Base-by-base conservation (phyloP, 2,113 vertebrate genomes). In the Neogobius melanostomus region DNA sequence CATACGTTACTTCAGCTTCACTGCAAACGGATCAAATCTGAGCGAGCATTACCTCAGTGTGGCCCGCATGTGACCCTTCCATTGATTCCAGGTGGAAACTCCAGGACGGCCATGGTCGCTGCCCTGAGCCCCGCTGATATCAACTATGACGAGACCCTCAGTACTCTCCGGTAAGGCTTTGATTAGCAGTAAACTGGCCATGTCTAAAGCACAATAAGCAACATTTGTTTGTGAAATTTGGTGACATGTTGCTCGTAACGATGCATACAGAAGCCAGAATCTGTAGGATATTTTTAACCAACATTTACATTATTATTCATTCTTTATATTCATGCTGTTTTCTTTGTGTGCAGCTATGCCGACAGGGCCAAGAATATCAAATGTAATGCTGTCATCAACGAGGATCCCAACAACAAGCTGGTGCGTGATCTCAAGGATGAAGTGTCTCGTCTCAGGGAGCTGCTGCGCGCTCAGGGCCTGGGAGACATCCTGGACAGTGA, bases 401-500 rank as follows among this genome's bases (percentile, higher is more conserved):
- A 99, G 36, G 98, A 99, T 87, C 98, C 98, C 82, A 99, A 99
- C 16, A 95, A 95, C 85, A 98, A 97, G 82, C 89, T 99, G 87
- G 97, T 99, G 88, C 92, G 98, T 17, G 98, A 99, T 45, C 90
- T 99, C 71, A 99, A 99, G 85, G 97, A 99, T 73, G 98, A 99
- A 90, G 98, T 99, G 52, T 88, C 94, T 0, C 92, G 98, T 15
- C 92, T 99, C 46, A 99, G 97, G 91, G 97, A 99, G 0, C 95
- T 99, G 43, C 95, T 99, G 68, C 95, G 94, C 6, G 96, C 98
- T 17, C 98, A 99, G 80, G 98, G 98, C 0, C 94, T 99, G 66
- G 98, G 98, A 52, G 98, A 99, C 80, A 99, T 99, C 82, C 93
- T 99, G 69, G 98, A 99, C 88, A 98, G 98, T 99, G 92, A 98